Evolutionary conservation across 2,888 invertebrate genomes (phyloP), one percentile per base, ranked within the genome.

Genomic region (Frankliniella intonsa): DNA sequence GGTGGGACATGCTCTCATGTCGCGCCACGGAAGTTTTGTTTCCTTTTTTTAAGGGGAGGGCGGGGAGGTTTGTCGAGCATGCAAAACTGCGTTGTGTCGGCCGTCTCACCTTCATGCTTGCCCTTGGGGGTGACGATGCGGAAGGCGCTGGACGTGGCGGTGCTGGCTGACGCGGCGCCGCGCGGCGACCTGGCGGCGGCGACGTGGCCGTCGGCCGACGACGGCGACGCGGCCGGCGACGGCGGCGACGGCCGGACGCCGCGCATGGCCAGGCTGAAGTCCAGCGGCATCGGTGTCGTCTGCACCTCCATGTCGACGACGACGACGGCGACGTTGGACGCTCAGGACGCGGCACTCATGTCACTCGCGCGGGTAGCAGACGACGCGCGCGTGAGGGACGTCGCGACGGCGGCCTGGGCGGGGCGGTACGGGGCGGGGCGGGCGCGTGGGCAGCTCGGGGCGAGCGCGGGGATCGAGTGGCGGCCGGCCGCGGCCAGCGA

Each of bases 111-210:
- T 83, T 88, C 86, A 50, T 83, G 84, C 85, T 87, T 88, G 88
- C 91, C 92, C 89, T 92, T 92, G 7, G 92, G 93, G 5, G 92
- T 92, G 85, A 93, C 92, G 82, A 92, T 91, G 85, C 92, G 90
- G 87, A 93, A 93, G 50, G 92, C 92, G 89, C 92, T 92, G 85
- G 83, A 84, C 85, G 86, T 86, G 82, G 84, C 85, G 82, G 81
- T 84, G 82, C 83, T 85, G 84, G 84, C 85, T 83, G 85, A 84
- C 80, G 84, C 84, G 84, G 85, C 85, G 86, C 82, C 80, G 81
- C 69, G 81, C 62, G 22, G 80, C 80, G 80, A 38, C 17, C 82
- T 83, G 76, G 81, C 82, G 80, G 80, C 82, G 79, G 81, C 79
- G 27, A 38, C 38, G 38, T 69, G n/a, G 81, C 65, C 82, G 80